Evolutionary conservation across 2,888 invertebrate species (phyloP), one percentile per base, ranked within the genome.

Genomic region (Gastrophysa polygoni): DNA sequence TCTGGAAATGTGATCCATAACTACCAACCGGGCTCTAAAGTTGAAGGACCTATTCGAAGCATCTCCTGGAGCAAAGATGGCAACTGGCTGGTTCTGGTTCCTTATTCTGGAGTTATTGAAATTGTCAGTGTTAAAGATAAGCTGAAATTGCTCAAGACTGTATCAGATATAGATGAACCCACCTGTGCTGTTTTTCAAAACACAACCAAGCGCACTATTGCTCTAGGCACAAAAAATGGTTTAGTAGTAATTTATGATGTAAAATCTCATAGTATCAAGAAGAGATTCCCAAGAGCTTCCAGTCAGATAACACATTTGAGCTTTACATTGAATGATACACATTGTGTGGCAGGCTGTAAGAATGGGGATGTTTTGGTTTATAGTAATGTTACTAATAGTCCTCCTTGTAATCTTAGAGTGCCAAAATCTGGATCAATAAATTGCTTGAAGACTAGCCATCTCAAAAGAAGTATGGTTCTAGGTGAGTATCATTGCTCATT

Each of bases 1-100:
- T 82, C 79, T 76, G 86, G 86, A 81, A 83, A 84, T 71, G 78
- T 85, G 59, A 81, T 83, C 73, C 83, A 85, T 72, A 81, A 82
- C 57, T 85, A 86, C 71, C 75, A 76, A 65, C 69, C 69, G 8
- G 68, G 73, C 8, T 67, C 71, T 4, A 69, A 73, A 61, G 64
- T 71, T 10, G 69, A 75, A 47, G 78, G 79, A 5, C 71, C 75
- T 3, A 73, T 78, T 5, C 71, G 75, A 20, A 78, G 76, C 56
- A 74, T 82, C 6, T 81, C 81, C 1, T 81, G 80, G 80, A 76
- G 79, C 48, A 80, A 78, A 70, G 80, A 81, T 65, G 81, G 81
- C 11, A 72, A 72, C 49, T 82, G 81, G 81, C 57, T 82, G 17
- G 75, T 78, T 2, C 50, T 80, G 1, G 80, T 81, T 2, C 81